Evolutionary conservation across 1,140 invertebrate genomes (phyloP).

Genomic region (Watersipora subatra): DNA sequence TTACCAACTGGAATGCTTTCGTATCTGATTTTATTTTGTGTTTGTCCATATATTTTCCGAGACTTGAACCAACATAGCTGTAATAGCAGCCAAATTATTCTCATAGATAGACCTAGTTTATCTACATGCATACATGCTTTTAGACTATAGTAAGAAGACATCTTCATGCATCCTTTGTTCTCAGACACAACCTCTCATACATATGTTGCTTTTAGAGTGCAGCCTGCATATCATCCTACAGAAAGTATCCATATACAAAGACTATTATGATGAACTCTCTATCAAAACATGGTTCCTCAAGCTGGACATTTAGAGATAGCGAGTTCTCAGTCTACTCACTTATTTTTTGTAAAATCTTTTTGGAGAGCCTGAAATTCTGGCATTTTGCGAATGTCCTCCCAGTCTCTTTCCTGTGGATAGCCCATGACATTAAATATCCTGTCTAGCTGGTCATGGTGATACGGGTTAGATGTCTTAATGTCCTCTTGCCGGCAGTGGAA

Average conservation of each 20-base stretch:
- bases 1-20: constrained; percentile 82
- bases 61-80: constrained; percentile 84
- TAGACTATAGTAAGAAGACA: too few species aligned
- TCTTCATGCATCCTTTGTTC: too few species aligned
- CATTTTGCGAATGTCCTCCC: constrained; percentile 99
- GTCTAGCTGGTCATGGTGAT: constrained; percentile 98
- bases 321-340: too few species aligned
- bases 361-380: constrained; percentile 89
- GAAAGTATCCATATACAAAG: too few species aligned
- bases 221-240: neutral
- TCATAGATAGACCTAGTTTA: neutral
- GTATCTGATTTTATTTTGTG: constrained; percentile 95
- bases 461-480: constrained; percentile 98
- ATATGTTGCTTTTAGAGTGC: too few species aligned
- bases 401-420: constrained; percentile 94
- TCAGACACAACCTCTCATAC: too few species aligned
- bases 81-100: constrained; percentile 22
- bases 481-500: constrained; percentile 99
- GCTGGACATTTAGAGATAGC: too few species aligned
- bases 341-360: constrained; percentile 93
- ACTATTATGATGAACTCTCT: too few species aligned
- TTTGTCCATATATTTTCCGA: constrained; percentile 96
- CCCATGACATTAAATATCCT: constrained; percentile 99
- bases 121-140: too few species aligned
- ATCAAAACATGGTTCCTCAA: too few species aligned